Percentiles rank a stretch among this genome's conserved stretches.
phyloP scores from a whole-genome alignment of 1,140 invertebrate species.

The Babylonia areolata region DNA sequence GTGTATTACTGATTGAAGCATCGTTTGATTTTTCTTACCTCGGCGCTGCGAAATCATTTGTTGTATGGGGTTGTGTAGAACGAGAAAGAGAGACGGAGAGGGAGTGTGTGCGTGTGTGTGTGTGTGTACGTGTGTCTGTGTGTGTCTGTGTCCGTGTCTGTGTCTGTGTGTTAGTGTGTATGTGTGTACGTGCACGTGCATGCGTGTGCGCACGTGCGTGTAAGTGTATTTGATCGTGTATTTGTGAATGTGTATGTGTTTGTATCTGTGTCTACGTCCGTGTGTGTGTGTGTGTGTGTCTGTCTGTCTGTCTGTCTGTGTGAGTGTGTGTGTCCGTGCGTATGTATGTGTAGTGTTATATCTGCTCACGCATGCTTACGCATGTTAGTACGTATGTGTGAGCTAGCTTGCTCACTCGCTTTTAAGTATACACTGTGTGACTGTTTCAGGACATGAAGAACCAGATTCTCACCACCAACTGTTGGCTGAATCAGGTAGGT shows the following conservation, averaged over 20 bases:
- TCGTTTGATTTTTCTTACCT: no score
- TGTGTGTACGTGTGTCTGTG: not conserved
- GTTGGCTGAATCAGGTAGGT: slow-evolving; percentile 86
- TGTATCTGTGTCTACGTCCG: not conserved
- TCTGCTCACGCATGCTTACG: not conserved
- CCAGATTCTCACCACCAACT: slow-evolving; percentile 88
- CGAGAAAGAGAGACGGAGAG: no score
- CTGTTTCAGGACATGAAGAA: slow-evolving; percentile 80
- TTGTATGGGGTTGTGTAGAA: no score
- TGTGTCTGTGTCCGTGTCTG: not conserved
- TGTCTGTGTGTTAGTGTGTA: not conserved
- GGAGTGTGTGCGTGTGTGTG: not conserved
- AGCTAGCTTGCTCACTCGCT: not conserved
- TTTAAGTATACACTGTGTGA: not conserved
- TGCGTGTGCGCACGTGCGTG: not conserved
- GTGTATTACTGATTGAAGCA: no score
- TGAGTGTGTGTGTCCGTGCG: not conserved
- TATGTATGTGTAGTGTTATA: not conserved
- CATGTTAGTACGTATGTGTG: not conserved
- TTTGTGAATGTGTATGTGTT: not conserved
- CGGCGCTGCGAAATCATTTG: no score
- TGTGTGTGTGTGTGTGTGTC: slow-evolving; percentile 1
- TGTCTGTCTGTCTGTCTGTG: not conserved
- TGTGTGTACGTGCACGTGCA: not conserved
- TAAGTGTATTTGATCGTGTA: not conserved